phyloP scores from a whole-genome alignment of 2,797 vertebrate species.

The Cygnus olor region DNA sequence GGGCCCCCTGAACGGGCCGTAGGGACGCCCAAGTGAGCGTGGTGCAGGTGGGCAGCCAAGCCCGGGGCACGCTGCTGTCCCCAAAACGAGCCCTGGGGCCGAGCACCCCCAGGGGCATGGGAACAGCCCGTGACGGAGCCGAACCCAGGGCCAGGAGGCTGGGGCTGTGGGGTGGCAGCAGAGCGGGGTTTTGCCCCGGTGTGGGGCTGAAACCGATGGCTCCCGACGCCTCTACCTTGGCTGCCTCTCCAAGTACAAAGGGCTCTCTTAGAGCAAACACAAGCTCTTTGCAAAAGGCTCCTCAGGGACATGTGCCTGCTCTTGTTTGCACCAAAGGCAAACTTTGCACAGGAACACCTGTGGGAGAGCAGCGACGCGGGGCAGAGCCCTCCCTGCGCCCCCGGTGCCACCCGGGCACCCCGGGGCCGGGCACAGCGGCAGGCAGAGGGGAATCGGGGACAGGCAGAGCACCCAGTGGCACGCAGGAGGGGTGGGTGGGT shows the following conservation, averaged over 20 bases:
- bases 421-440: rapidly evolving
- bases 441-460: background rate
- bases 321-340: slow-evolving; percentile 66
- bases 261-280: slow-evolving; percentile 65
- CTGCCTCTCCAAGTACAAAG: slow-evolving; percentile 61
- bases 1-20: background rate
- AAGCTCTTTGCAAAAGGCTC: slow-evolving; percentile 49
- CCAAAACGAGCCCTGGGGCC: background rate
- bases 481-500: background rate
- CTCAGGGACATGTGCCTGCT: slow-evolving; percentile 59
- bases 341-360: slow-evolving; percentile 61
- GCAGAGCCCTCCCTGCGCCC: background rate
- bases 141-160: rapidly evolving
- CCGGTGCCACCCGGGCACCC: background rate
- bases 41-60: background rate
- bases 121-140: rapidly evolving
- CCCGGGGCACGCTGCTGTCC: rapidly evolving
- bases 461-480: background rate
- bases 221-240: background rate
- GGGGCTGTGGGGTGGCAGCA: rapidly evolving
- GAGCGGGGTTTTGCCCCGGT: background rate
- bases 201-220: background rate
- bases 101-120: background rate
- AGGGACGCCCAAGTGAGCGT: no score
- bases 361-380: background rate